These are phyloP conservation scores for Gerris lacustris DNA, from an alignment of 2,888 invertebrate species.

Conservation along the genomic window DNA sequence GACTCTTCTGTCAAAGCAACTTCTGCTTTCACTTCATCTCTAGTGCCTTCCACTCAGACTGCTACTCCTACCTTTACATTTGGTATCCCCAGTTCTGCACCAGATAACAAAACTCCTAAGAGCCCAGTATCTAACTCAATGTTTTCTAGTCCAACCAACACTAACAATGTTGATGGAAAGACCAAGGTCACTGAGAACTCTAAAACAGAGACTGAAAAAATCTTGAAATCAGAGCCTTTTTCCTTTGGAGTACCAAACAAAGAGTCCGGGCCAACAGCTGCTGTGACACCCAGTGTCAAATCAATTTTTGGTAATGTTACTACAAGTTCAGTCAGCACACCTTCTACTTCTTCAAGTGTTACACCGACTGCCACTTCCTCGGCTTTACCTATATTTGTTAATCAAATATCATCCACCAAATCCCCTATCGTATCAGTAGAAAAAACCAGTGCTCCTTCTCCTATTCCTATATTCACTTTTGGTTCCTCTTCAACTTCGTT, in stretches of 20 bases:
- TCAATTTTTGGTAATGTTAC: not conserved
- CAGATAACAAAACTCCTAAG: constrained; percentile 6
- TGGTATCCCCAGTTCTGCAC: not conserved
- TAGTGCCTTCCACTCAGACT: not conserved
- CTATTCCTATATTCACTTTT: constrained; percentile 16
- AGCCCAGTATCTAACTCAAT: constrained; percentile 15
- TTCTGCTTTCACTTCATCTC: constrained; percentile 9
- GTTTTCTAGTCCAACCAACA: not conserved
- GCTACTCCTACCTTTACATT: constrained; percentile 12
- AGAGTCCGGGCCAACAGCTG: too few relatives aligned
- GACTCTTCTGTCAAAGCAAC: constrained; percentile 6
- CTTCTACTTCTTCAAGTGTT: not conserved
- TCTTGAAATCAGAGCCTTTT: constrained; percentile 9
- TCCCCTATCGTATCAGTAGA: not conserved
- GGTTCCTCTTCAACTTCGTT: constrained; percentile 7
- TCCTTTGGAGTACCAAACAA: constrained; percentile 14
- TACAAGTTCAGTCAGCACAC: not conserved
- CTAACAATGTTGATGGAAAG: not conserved
- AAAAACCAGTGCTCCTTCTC: constrained; percentile 3
- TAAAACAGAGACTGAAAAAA: not conserved
- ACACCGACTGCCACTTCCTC: constrained; percentile 13
- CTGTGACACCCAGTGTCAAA: not conserved
- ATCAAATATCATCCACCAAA: not conserved
- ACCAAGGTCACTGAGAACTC: not conserved
- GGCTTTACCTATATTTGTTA: constrained; percentile 13